These are phyloP conservation scores for Passer montanus DNA, from an alignment of 2,113 vertebrate genomes.

Conservation along the genomic window DNA sequence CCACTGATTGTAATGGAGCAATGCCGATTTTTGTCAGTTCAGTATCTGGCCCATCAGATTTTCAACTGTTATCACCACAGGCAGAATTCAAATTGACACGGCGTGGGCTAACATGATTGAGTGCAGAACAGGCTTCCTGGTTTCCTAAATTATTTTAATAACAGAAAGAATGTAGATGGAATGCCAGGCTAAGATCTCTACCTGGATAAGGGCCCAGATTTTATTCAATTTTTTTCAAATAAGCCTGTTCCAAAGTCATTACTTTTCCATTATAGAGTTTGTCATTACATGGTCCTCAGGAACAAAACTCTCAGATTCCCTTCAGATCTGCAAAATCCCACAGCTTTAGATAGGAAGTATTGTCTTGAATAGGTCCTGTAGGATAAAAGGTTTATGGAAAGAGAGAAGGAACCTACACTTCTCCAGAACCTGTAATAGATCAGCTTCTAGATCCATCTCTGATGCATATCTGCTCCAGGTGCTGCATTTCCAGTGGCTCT, in stretches of 20 bases:
- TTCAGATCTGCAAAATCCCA: not conserved
- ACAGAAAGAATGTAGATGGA: conserved; percentile 74
- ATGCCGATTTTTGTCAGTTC: conserved; percentile 33
- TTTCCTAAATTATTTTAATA: conserved; percentile 77
- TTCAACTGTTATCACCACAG: conserved; percentile 68
- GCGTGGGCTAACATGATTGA: conserved; percentile 67
- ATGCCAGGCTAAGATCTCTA: conserved; percentile 74
- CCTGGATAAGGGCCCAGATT: conserved; percentile 71
- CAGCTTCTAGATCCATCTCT: not conserved
- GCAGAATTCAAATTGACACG: conserved; percentile 70
- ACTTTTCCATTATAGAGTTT: conserved; percentile 28
- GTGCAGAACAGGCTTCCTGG: conserved; percentile 54
- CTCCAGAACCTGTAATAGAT: not conserved
- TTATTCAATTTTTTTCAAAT: conserved; percentile 48
- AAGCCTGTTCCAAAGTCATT: conserved; percentile 33
- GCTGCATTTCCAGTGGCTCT: not conserved
- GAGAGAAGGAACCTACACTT: not conserved
- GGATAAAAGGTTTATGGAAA: not conserved
- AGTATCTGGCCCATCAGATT: conserved; percentile 63
- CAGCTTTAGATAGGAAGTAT: not conserved
- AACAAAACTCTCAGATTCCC: not conserved
- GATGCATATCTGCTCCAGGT: not conserved
- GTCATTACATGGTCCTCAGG: not conserved
- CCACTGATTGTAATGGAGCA: conserved; percentile 39
- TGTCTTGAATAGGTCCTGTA: not conserved